Percentiles rank a stretch among this genome's conserved stretches.
These are phyloP conservation scores for Lepidurus apus DNA, from an alignment of 1,140 invertebrate genomes.

Conservation along the genomic window DNA sequence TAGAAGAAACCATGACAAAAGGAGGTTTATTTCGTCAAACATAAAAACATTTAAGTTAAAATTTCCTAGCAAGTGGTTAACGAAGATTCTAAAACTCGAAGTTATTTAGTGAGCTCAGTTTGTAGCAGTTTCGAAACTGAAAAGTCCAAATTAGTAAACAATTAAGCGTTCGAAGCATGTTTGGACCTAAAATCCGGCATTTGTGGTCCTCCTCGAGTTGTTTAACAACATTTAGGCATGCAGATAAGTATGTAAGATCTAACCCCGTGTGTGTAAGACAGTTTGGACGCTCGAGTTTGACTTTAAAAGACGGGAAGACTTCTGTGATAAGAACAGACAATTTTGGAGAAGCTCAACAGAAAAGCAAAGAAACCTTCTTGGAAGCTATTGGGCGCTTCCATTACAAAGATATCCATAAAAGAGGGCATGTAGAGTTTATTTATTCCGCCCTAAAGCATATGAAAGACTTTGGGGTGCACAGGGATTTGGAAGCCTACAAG, in stretches of 20 bases:
- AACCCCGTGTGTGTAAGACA: neutral
- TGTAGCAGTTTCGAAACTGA: too few relatives aligned
- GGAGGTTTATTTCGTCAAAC: neutral
- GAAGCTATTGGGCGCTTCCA: constrained; percentile 67
- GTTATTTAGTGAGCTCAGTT: too few relatives aligned
- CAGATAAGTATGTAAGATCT: neutral
- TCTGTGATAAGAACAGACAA: constrained; percentile 36
- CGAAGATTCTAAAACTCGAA: neutral
- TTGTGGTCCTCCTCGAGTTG: neutral
- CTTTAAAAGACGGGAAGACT: neutral
- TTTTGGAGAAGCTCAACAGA: constrained; percentile 55
- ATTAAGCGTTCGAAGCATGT: neutral
- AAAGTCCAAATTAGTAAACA: neutral
- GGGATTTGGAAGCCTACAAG: constrained; percentile 89
- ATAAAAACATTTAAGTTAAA: neutral
- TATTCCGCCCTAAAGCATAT: constrained; percentile 78
- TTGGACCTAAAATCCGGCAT: neutral
- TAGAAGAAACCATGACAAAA: neutral
- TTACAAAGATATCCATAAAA: constrained; percentile 53
- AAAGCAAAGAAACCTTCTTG: constrained; percentile 66
- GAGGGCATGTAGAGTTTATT: constrained; percentile 90
- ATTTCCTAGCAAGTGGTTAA: neutral
- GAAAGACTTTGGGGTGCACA: constrained; percentile 82
- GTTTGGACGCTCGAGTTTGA: neutral
- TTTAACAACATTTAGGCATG: neutral